Evolutionary conservation across 2,113 vertebrate genomes (phyloP).

Genomic region (Centrocercus urophasianus): DNA sequence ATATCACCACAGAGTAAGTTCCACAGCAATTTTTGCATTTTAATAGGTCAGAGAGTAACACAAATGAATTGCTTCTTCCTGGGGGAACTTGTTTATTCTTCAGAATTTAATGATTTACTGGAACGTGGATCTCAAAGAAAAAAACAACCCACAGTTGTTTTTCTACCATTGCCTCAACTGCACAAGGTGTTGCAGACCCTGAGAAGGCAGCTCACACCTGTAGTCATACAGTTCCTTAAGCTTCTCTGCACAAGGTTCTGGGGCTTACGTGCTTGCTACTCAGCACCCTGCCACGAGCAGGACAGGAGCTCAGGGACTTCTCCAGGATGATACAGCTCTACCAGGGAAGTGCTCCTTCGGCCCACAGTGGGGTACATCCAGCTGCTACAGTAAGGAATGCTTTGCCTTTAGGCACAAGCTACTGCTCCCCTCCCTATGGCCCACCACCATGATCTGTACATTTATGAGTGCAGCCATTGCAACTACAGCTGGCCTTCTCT

Average conservation of each 20-base stretch:
- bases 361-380: accelerated
- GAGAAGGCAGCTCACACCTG: neutral
- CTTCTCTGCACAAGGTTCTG: neutral
- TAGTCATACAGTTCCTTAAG: neutral
- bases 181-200: neutral
- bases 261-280: neutral
- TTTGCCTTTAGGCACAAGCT: neutral
- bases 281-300: accelerated
- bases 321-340: neutral
- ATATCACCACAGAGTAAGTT: slow-evolving; percentile 22
- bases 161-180: neutral
- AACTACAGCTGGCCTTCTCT: neutral
- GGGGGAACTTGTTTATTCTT: slow-evolving; percentile 5
- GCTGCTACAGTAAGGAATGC: neutral
- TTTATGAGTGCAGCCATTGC: neutral
- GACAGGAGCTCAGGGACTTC: neutral
- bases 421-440: neutral
- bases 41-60: slow-evolving; percentile 24
- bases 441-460: accelerated
- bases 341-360: neutral
- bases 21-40: slow-evolving; percentile 46
- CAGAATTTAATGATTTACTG: neutral
- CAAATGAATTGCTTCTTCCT: slow-evolving; percentile 9
- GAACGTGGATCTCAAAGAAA: neutral
- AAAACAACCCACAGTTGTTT: neutral